Evolutionary conservation across 92 coral and sea anemone species (phyloP).

Genomic region (Anthopleura xanthogrammica): DNA sequence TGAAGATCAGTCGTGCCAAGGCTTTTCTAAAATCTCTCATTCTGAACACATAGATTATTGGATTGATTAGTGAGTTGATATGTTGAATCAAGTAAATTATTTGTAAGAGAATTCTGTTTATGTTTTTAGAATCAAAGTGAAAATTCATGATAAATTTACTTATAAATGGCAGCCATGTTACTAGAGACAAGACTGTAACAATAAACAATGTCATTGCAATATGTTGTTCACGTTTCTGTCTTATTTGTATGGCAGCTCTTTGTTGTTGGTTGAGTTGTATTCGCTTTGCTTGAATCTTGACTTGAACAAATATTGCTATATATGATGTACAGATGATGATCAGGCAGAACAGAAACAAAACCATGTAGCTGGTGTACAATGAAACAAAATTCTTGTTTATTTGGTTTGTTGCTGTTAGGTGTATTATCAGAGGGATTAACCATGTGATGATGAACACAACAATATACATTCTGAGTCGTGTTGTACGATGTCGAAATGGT

Average conservation of each 20-base stretch:
- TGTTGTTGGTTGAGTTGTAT: neutral
- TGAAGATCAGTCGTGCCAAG: neutral
- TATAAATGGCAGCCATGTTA: conserved; percentile 13
- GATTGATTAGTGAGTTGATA: conserved; percentile 17
- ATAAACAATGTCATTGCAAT: conserved; percentile 20
- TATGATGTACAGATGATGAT: neutral
- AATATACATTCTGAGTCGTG: no score
- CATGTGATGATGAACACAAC: no score
- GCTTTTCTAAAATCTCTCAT: conserved; percentile 16
- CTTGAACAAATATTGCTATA: neutral
- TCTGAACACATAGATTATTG: conserved; percentile 15
- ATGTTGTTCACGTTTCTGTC: conserved; percentile 19
- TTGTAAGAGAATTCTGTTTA: neutral
- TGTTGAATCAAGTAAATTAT: neutral
- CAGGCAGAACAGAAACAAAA: neutral
- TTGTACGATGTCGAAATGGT: no score
- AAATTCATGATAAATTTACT: neutral
- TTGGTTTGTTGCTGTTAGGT: no score
- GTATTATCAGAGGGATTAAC: no score
- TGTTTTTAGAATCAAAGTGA: neutral
- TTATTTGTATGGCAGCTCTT: neutral
- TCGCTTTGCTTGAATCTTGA: neutral
- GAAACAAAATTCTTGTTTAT: no score
- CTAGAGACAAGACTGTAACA: neutral
- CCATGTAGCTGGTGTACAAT: no score